Evolutionary conservation across 1,140 invertebrate genomes (phyloP), one percentile per base, ranked within the genome.

Genomic region (Pissodes strobi): DNA sequence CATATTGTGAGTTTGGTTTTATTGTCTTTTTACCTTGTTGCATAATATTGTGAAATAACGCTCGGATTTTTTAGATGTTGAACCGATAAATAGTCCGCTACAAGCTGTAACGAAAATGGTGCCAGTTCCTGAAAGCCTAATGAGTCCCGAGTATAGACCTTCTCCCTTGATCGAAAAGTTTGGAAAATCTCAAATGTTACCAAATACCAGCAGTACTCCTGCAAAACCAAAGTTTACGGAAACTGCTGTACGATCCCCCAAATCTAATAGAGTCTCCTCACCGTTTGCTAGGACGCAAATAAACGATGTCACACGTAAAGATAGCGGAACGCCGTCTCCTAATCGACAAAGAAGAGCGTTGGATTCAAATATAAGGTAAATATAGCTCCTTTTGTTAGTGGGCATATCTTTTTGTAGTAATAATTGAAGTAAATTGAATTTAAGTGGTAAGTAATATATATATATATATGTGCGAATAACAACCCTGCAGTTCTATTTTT

Each of bases 51-150:
- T n/a, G n/a, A n/a, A n/a, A n/a, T n/a, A n/a, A n/a, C n/a, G n/a
- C n/a, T n/a, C n/a, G n/a, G n/a, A n/a, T n/a, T n/a, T n/a, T n/a
- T n/a, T n/a, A 48, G 75, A 74, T 62, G 51, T 63, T 18, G 74
- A 73, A 58, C 68, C 70, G 18, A 72, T 81, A 3, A 84, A 84
- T 69, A 88, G 86, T 70, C 88, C 90, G 1, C 73, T 93, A 48
- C 88, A 90, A 73, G 90, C 90, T 34, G 88, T 90, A 37, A 90
- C 89, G 0, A 92, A 91, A 78, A 86, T 93, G 79, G 88, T 94
- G 1, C 91, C 91, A 2, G 90, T 93, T 27, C 90, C 91, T 6
- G 91, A 94, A 73, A 90, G 90, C 0, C 78, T 92, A 0, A 91
- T 92, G 87, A 92, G 90, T 77, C 91, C 90, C 1, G 89, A 92